phyloP scores from a whole-genome alignment of 2,888 invertebrate species.

The Allophyes oxyacanthae region DNA sequence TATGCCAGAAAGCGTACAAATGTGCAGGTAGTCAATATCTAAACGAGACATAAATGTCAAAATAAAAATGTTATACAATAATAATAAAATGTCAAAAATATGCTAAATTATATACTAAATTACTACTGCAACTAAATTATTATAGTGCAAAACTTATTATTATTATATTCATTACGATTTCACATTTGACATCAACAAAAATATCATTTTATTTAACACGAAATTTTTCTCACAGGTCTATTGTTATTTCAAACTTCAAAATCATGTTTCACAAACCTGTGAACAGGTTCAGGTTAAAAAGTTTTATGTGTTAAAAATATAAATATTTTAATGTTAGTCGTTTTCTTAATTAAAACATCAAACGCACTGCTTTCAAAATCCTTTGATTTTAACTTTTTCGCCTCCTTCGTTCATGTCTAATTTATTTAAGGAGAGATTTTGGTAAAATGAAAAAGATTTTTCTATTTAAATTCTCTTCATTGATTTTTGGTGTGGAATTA shows the following conservation, averaged over 20 bases:
- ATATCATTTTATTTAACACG: neutral
- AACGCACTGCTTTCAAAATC: constrained; percentile 52
- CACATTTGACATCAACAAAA: neutral
- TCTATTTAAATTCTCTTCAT: constrained; percentile 30
- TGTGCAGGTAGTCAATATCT: too few species aligned
- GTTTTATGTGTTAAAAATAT: constrained; percentile 45
- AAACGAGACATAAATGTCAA: too few species aligned
- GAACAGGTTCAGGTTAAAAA: constrained; percentile 28
- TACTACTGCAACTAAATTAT: too few species aligned
- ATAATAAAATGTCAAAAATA: too few species aligned
- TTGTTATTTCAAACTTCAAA: constrained; percentile 57
- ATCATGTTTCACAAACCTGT: constrained; percentile 30
- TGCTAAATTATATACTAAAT: too few species aligned
- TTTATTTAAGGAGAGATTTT: constrained; percentile 25
- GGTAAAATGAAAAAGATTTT: constrained; percentile 9
- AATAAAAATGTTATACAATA: too few species aligned
- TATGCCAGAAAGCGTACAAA: too few species aligned
- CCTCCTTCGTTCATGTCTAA: constrained; percentile 24
- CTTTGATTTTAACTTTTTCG: constrained; percentile 43
- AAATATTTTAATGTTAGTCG: constrained; percentile 46
- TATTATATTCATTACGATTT: too few species aligned
- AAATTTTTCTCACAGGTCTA: constrained; percentile 11
- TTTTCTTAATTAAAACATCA: constrained; percentile 66
- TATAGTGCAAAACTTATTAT: too few species aligned
- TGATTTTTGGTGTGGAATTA: constrained; percentile 33